A percentile compares a stretch with the other conserved stretches of the same genome.
phyloP scores from a whole-genome alignment of 2,888 invertebrate genomes.

The Carcina quercana region DNA sequence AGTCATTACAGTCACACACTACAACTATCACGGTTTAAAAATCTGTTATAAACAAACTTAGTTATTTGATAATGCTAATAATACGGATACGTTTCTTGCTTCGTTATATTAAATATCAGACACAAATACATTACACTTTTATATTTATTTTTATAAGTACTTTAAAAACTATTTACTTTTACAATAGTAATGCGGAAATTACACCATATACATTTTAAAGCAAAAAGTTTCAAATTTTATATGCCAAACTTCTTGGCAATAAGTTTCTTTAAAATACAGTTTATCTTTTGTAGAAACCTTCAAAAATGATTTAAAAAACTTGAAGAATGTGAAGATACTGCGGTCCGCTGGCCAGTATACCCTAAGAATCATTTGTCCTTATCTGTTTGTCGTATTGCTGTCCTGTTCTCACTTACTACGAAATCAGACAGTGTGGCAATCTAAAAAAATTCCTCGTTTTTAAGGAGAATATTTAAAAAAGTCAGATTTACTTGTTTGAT shows the following conservation, averaged over 20 bases:
- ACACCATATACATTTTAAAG: not conserved
- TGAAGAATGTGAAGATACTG: conserved; percentile 27
- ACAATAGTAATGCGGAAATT: not conserved
- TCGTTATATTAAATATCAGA: too few species aligned
- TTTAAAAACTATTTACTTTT: not conserved
- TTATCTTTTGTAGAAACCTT: too few species aligned
- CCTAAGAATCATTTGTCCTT: conserved; percentile 37
- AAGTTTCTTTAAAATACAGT: not conserved
- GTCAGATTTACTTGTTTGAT: too few species aligned
- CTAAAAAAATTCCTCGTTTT: conserved; percentile 15
- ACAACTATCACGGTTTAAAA: too few species aligned
- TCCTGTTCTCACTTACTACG: conserved; percentile 34
- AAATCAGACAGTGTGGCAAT: conserved; percentile 37
- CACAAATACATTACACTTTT: too few species aligned
- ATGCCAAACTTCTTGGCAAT: not conserved
- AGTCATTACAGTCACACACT: too few species aligned
- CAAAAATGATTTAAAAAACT: conserved; percentile 2
- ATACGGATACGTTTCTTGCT: too few species aligned
- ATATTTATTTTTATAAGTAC: too few species aligned
- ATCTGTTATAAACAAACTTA: too few species aligned
- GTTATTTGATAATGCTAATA: too few species aligned
- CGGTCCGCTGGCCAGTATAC: conserved; percentile 64
- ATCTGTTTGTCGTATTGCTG: conserved; percentile 26
- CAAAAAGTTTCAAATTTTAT: not conserved
- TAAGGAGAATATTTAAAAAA: conserved; percentile 1